A percentile compares a stretch with the other conserved stretches of the same genome.
Conservation (phyloP, 2,888 invertebrate species). For the Melanargia galathea region DNA sequence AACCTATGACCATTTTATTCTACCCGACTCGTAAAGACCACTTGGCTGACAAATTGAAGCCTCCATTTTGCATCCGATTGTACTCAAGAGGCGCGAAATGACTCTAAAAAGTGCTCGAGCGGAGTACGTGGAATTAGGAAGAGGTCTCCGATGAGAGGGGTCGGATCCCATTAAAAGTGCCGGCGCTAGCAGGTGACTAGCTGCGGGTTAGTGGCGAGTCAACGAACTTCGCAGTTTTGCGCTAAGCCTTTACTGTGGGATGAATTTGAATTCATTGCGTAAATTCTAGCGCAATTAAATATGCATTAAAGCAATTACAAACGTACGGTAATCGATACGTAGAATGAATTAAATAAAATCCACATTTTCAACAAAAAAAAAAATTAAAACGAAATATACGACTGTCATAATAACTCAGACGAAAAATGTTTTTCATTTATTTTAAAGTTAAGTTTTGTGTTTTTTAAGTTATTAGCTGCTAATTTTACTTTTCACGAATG, state of each 20-base stretch:
- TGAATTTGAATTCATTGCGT: constrained; percentile 23
- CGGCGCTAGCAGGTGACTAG: constrained; percentile 37
- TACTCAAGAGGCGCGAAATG: constrained; percentile 67
- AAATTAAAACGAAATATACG: too few relatives aligned
- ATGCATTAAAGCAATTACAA: neutral
- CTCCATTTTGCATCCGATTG: constrained; percentile 62
- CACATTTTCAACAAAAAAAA: neutral
- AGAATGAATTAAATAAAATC: neutral
- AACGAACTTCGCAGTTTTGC: constrained; percentile 24
- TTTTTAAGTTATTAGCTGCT: too few relatives aligned
- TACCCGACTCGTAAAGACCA: constrained; percentile 29
- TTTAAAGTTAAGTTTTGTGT: too few relatives aligned
- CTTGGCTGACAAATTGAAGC: constrained; percentile 53
- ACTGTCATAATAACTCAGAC: too few relatives aligned
- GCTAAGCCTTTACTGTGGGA: constrained; percentile 21
- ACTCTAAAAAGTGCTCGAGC: constrained; percentile 69
- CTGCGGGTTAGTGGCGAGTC: constrained; percentile 35
- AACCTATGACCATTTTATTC: constrained; percentile 29
- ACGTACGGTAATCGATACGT: neutral
- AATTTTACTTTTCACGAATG: too few relatives aligned
- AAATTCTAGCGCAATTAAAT: constrained; percentile 10
- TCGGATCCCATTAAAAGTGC: constrained; percentile 59
- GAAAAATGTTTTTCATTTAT: too few relatives aligned
- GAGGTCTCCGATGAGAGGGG: constrained; percentile 56
- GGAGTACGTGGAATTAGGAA: constrained; percentile 64